Conservation (phyloP, 2,113 vertebrate genomes). For the Cinclus cinclus region DNA sequence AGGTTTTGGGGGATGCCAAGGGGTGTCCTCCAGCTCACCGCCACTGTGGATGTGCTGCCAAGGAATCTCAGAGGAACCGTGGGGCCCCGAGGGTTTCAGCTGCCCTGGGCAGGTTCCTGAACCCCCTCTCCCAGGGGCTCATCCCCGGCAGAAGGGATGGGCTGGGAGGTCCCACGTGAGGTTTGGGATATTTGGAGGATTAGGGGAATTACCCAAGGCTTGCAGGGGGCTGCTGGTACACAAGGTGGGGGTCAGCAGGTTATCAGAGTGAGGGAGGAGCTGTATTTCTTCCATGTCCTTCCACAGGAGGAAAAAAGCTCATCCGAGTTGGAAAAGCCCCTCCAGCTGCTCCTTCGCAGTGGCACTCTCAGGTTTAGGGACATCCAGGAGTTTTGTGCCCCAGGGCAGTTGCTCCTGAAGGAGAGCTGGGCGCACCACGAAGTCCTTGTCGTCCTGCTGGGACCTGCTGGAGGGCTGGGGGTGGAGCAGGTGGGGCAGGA, state of each 20-base stretch:
- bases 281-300: background rate
- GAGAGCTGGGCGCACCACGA: background rate
- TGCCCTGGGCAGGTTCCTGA: background rate
- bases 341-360: background rate
- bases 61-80: background rate
- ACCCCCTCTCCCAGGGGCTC: background rate
- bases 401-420: background rate
- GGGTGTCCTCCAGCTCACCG: too few relatives aligned
- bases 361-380: background rate
- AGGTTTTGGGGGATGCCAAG: background rate
- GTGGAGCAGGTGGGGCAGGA: background rate
- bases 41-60: background rate
- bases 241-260: background rate
- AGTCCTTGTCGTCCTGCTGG: accelerated
- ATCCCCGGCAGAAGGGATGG: background rate
- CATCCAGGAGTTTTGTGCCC: background rate
- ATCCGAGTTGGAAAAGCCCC: background rate
- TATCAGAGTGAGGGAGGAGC: background rate
- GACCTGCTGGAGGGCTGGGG: background rate
- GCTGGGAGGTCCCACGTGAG: background rate
- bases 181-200: background rate
- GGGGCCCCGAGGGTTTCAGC: background rate
- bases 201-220: slow-evolving; percentile 29
- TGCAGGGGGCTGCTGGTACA: background rate
- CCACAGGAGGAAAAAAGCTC: background rate